phyloP scores from a whole-genome alignment of 1,140 invertebrate genomes.

The Drosophila navojoa region DNA sequence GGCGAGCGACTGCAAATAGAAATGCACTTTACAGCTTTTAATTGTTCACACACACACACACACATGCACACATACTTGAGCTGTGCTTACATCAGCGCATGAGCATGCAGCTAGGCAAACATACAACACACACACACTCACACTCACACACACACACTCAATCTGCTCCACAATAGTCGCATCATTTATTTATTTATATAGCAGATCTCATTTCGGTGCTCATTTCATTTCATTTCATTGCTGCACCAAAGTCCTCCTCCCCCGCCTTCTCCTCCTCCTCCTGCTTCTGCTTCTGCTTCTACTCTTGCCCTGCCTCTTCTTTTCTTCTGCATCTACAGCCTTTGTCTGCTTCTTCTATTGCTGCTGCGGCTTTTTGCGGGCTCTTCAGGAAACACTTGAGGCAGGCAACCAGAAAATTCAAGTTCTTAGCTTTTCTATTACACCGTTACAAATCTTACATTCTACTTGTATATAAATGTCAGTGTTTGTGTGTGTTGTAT shows the following conservation, averaged over 20 bases:
- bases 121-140: slow-evolving; percentile 5
- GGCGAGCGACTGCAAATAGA: slow-evolving; percentile 55
- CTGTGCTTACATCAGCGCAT: slow-evolving; percentile 71
- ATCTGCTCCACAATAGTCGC: slow-evolving; percentile 22
- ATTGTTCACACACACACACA: slow-evolving; percentile 50
- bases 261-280: background rate
- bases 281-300: slow-evolving; percentile 8
- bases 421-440: slow-evolving; percentile 38
- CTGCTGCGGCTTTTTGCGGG: slow-evolving; percentile 6
- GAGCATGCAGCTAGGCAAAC: slow-evolving; percentile 62
- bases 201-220: slow-evolving; percentile 71
- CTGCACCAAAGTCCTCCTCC: background rate
- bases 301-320: no score
- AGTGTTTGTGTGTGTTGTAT: slow-evolving; percentile 41
- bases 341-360: background rate
- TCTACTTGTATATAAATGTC: background rate
- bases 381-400: slow-evolving; percentile 60
- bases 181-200: slow-evolving; percentile 75
- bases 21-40: slow-evolving; percentile 58
- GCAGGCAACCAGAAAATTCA: slow-evolving; percentile 68
- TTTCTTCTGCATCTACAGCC: background rate
- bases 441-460: slow-evolving; percentile 13
- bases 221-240: slow-evolving; percentile 50
- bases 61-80: slow-evolving; percentile 17
- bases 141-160: slow-evolving; percentile 9